Percentiles rank a stretch among this genome's conserved stretches.
phyloP scores from a whole-genome alignment of 1,140 invertebrate genomes.

The Charaxes varanes region DNA sequence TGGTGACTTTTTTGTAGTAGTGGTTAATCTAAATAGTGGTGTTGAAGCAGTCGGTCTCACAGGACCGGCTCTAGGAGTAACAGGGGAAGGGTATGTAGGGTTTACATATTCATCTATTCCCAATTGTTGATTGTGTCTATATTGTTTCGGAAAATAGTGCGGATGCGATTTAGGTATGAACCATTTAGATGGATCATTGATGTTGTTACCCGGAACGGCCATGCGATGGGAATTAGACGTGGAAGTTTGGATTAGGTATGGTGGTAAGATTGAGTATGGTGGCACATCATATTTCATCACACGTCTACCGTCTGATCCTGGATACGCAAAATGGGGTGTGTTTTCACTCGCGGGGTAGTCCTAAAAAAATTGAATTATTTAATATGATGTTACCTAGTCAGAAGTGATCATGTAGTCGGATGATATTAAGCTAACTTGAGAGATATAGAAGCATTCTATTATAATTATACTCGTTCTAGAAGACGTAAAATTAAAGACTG shows the following conservation, averaged over 20 bases:
- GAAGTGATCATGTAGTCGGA: no score
- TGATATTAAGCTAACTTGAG: background rate
- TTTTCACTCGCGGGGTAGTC: no score
- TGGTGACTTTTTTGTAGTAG: constrained; percentile 7
- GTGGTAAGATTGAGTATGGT: background rate
- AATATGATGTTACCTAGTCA: no score
- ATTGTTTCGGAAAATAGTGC: constrained; percentile 1
- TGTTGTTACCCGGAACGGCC: constrained; percentile 21
- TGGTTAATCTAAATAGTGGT: constrained; percentile 7
- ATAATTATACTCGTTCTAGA: no score
- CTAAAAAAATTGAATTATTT: background rate
- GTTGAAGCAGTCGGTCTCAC: constrained; percentile 24
- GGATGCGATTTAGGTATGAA: constrained; percentile 12
- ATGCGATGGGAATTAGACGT: constrained; percentile 14
- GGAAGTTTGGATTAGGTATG: background rate
- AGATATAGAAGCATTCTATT: background rate
- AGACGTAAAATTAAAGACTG: no score
- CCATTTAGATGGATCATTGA: constrained; percentile 20
- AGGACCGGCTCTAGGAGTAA: constrained; percentile 24
- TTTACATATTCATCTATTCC: constrained; percentile 4
- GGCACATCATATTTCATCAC: constrained; percentile 15
- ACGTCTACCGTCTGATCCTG: constrained; percentile 2
- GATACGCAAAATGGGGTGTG: background rate
- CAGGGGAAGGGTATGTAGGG: constrained; percentile 20
- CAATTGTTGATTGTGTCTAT: no score